These are phyloP conservation scores for Nothoprocta pentlandii DNA, from an alignment of 2,113 vertebrate species.

Conservation along the genomic window DNA sequence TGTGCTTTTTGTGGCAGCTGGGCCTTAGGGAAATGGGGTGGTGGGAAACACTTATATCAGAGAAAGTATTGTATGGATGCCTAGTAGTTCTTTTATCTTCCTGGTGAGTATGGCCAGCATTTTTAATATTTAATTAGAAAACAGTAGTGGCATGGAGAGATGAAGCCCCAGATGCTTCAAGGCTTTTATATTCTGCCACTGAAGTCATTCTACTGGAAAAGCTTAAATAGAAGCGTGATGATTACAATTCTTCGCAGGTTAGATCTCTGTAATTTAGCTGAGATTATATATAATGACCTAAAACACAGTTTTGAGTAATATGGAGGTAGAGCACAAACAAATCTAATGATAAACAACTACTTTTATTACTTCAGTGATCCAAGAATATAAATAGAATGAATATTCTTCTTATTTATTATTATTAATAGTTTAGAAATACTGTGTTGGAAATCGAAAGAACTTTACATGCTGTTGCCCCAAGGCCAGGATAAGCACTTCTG, in stretches of 20 bases:
- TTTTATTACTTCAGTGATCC: neutral
- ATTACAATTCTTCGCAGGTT: neutral
- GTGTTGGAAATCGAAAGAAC: neutral
- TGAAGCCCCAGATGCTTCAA: neutral
- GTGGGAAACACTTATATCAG: neutral
- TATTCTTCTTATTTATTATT: neutral
- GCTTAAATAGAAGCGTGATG: fast-evolving
- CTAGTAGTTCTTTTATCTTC: neutral
- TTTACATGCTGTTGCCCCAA: fast-evolving
- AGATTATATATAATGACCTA: neutral
- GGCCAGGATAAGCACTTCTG: neutral
- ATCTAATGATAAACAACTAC: fast-evolving
- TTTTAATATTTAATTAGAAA: neutral
- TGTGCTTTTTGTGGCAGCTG: neutral
- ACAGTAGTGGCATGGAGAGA: neutral
- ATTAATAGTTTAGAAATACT: neutral
- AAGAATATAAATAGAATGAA: neutral
- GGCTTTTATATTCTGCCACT: neutral
- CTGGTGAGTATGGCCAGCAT: fast-evolving
- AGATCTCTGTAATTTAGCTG: neutral
- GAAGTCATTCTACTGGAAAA: neutral
- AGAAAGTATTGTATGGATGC: fast-evolving
- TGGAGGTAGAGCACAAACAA: neutral
- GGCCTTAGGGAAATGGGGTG: too few relatives aligned
- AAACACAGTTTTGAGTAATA: neutral